These are phyloP conservation scores for Conger conger DNA, from an alignment of 2,113 vertebrate species.

Conservation along the genomic window DNA sequence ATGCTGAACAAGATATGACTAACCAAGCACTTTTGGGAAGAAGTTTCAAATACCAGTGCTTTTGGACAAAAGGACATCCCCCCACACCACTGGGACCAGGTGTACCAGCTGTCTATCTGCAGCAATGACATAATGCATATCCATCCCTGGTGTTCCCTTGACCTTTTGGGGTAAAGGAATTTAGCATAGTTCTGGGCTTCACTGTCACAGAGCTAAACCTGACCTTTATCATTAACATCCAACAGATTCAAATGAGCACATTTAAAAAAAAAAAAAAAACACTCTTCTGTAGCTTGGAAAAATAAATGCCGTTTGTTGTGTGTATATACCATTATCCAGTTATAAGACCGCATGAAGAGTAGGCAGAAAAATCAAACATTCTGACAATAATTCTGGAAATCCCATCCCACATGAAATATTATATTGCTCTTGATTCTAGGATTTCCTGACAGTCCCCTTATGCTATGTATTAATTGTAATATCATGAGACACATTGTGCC, in stretches of 20 bases:
- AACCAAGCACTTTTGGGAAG: background rate
- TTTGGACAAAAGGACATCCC: background rate
- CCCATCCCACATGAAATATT: background rate
- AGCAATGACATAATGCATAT: background rate
- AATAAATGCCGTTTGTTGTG: background rate
- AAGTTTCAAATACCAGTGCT: background rate
- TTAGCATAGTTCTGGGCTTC: background rate
- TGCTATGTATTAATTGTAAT: background rate
- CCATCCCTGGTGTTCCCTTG: background rate
- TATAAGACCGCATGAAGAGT: background rate
- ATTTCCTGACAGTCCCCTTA: background rate
- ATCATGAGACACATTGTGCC: background rate
- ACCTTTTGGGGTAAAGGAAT: background rate
- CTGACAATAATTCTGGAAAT: background rate
- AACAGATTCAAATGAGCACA: background rate
- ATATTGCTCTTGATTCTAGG: background rate
- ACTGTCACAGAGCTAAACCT: background rate
- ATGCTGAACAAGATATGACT: conserved; percentile 17
- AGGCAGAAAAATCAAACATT: background rate
- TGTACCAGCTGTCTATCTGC: background rate
- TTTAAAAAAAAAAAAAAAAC: background rate
- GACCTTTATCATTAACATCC: background rate
- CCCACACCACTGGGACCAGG: background rate
- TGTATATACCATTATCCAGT: background rate
- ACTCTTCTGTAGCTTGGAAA: background rate